phyloP scores from a whole-genome alignment of 2,797 vertebrate genomes.

The Stomatorhinus walkeri region DNA sequence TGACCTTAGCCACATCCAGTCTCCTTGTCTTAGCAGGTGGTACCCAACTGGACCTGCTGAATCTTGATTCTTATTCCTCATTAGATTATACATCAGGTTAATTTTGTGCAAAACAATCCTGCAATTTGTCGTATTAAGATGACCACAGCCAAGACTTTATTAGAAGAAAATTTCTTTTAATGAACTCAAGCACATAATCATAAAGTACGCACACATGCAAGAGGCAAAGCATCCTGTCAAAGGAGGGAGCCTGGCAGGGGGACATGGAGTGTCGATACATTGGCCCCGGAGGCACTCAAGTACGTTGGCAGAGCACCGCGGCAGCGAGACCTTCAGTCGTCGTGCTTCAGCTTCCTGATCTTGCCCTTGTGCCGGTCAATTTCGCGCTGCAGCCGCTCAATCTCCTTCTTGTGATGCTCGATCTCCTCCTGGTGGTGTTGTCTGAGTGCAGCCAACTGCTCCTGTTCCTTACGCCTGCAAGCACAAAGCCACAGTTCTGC shows the following conservation, averaged over 20 bases:
- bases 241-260: neutral
- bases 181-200: neutral
- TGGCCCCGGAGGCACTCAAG: neutral
- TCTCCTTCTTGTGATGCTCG: slow-evolving; percentile 74
- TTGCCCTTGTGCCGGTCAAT: slow-evolving; percentile 79
- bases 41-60: neutral
- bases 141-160: neutral
- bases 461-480: slow-evolving; percentile 72
- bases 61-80: neutral
- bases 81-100: neutral
- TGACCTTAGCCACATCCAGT: neutral
- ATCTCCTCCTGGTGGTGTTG: slow-evolving; percentile 85
- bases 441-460: slow-evolving; percentile 68
- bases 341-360: slow-evolving; percentile 69
- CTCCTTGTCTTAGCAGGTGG: neutral
- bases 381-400: slow-evolving; percentile 79
- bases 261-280: neutral
- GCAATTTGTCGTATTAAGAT: neutral
- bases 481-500: neutral
- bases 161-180: neutral
- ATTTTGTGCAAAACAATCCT: neutral
- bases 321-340: slow-evolving; percentile 50
- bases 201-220: neutral
- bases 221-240: neutral
- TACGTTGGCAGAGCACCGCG: neutral